Evolutionary conservation across 2,888 invertebrate genomes (phyloP).

Genomic region (Therioaphis trifolii): DNA sequence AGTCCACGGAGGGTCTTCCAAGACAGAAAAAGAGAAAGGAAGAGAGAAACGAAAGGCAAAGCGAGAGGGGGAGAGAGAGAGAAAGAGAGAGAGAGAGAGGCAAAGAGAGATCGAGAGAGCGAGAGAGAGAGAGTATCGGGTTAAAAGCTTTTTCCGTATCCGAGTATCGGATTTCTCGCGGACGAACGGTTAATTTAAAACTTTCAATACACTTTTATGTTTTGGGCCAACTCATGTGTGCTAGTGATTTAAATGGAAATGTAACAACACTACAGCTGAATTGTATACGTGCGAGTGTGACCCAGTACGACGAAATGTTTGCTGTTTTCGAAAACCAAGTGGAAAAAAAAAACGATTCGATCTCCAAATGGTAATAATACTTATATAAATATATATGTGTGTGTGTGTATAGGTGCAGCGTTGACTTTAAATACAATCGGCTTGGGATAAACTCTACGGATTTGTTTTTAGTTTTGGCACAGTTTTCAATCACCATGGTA

Average conservation of each 20-base stretch:
- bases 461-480: slow-evolving; percentile 24
- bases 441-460: not conserved
- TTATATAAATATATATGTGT: no score
- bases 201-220: slow-evolving; percentile 52
- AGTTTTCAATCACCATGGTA: not conserved
- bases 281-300: not conserved
- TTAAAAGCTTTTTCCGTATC: slow-evolving; percentile 55
- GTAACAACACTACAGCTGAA: slow-evolving; percentile 14
- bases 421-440: slow-evolving; percentile 2
- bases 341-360: slow-evolving; percentile 37
- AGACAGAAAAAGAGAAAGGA: not conserved
- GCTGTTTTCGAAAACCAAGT: slow-evolving; percentile 26
- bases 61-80: not conserved
- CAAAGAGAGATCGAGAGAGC: not conserved
- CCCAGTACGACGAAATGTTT: slow-evolving; percentile 12
- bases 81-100: not conserved
- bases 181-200: slow-evolving; percentile 61
- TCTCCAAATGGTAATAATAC: not conserved
- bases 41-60: not conserved
- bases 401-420: slow-evolving; percentile 4
- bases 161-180: slow-evolving; percentile 34
- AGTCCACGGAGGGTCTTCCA: slow-evolving; percentile 20
- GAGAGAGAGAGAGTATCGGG: slow-evolving; percentile 45
- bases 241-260: slow-evolving; percentile 58
- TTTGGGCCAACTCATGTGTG: slow-evolving; percentile 26